These are phyloP conservation scores for Amyelois transitella DNA, from an alignment of 1,140 invertebrate species.

Conservation along the genomic window DNA sequence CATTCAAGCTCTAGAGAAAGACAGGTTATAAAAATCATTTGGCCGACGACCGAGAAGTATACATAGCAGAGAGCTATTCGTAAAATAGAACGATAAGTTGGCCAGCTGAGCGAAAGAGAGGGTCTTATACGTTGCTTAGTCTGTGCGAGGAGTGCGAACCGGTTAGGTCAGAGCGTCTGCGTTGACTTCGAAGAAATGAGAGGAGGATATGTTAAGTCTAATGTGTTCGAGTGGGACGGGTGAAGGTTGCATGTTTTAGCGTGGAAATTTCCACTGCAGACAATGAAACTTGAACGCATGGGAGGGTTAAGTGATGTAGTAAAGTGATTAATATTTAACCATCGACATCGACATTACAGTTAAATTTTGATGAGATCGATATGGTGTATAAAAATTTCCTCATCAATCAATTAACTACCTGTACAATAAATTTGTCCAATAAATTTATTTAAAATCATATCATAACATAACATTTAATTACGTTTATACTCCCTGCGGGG, in stretches of 20 bases:
- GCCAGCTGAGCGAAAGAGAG: constrained; percentile 40
- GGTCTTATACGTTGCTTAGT: constrained; percentile 23
- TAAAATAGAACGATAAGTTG: constrained; percentile 69
- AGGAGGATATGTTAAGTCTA: constrained; percentile 30
- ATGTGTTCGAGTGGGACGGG: constrained; percentile 33
- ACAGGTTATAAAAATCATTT: constrained; percentile 72
- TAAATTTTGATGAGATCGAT: neutral
- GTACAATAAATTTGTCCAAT: too few species aligned
- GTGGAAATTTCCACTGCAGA: constrained; percentile 71
- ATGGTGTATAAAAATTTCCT: neutral
- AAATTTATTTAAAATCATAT: too few species aligned
- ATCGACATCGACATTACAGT: neutral
- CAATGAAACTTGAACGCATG: constrained; percentile 67
- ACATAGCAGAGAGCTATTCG: constrained; percentile 72
- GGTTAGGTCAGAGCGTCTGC: constrained; percentile 66
- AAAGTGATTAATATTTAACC: neutral
- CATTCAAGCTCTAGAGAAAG: constrained; percentile 73
- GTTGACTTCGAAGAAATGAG: constrained; percentile 50
- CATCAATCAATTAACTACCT: too few species aligned
- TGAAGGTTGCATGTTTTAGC: constrained; percentile 64
- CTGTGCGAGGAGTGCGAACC: constrained; percentile 39
- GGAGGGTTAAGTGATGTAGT: constrained; percentile 23
- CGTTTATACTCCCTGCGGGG: too few species aligned
- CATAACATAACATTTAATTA: too few species aligned
- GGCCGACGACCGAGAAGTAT: constrained; percentile 72